These are phyloP conservation scores for Hemibagrus wyckioides DNA, from an alignment of 2,113 vertebrate species.

Conservation along the genomic window DNA sequence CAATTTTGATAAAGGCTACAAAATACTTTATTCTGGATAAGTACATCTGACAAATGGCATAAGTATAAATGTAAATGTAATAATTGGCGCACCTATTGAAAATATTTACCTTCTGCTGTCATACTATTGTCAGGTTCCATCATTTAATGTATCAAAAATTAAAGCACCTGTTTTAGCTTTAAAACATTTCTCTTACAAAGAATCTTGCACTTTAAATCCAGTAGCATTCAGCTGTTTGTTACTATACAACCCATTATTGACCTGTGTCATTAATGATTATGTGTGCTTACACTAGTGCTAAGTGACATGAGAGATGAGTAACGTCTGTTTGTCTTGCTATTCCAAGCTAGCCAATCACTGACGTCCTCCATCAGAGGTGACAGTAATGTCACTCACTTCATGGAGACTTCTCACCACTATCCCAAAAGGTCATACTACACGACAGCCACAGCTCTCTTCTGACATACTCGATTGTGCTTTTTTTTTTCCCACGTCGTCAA, in stretches of 20 bases:
- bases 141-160: background rate
- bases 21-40: background rate
- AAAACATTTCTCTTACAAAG: background rate
- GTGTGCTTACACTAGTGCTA: constrained; percentile 7
- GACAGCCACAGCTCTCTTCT: background rate
- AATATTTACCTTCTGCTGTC: too few species aligned
- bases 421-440: constrained; percentile 34
- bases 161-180: background rate
- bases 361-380: constrained; percentile 26
- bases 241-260: background rate
- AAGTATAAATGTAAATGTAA: background rate
- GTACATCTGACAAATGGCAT: background rate
- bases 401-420: constrained; percentile 22
- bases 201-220: background rate
- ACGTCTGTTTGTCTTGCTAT: constrained; percentile 7
- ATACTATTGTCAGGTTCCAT: background rate
- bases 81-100: background rate
- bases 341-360: background rate
- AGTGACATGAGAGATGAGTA: background rate
- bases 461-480: background rate
- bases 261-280: constrained; percentile 19
- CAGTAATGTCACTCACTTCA: constrained; percentile 29
- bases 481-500: background rate
- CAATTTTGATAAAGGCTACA: background rate
- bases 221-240: constrained; percentile 1